Evolutionary conservation across 2,888 invertebrate genomes (phyloP).

Genomic region (Vesta saturnalis): DNA sequence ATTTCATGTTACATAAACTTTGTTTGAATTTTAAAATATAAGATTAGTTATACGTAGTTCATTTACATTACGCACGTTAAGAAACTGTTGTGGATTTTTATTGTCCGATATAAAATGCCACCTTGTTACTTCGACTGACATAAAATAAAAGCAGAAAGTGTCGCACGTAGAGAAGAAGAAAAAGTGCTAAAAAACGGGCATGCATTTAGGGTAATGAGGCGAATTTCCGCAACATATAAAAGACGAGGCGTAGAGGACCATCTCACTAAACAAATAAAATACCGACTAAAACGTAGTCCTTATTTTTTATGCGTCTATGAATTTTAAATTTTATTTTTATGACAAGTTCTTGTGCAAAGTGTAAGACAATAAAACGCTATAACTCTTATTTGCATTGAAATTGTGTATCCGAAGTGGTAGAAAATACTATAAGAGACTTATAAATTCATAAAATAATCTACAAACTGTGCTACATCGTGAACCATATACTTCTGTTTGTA

Average conservation of each 20-base stretch:
- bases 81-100: constrained; percentile 2
- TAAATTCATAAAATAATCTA: constrained; percentile 8
- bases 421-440: background rate
- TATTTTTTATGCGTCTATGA: constrained; percentile 37
- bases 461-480: too few species aligned
- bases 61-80: background rate
- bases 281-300: constrained; percentile 37
- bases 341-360: constrained; percentile 30
- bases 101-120: background rate
- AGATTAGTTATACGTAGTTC: background rate
- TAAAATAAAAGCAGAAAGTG: constrained; percentile 27
- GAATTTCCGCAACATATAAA: constrained; percentile 37
- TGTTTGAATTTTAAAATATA: constrained; percentile 7
- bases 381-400: constrained; percentile 20
- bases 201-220: constrained; percentile 37
- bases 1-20: background rate
- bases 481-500: background rate
- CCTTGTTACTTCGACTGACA: constrained; percentile 23
- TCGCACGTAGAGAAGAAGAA: constrained; percentile 22
- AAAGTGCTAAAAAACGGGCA: constrained; percentile 33
- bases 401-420: background rate
- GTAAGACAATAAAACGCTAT: constrained; percentile 23
- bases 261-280: constrained; percentile 35
- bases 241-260: constrained; percentile 33
- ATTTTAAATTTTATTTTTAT: constrained; percentile 38